These are phyloP conservation scores for Athrips mouffetella DNA, from an alignment of 2,888 invertebrate genomes.

Conservation along the genomic window DNA sequence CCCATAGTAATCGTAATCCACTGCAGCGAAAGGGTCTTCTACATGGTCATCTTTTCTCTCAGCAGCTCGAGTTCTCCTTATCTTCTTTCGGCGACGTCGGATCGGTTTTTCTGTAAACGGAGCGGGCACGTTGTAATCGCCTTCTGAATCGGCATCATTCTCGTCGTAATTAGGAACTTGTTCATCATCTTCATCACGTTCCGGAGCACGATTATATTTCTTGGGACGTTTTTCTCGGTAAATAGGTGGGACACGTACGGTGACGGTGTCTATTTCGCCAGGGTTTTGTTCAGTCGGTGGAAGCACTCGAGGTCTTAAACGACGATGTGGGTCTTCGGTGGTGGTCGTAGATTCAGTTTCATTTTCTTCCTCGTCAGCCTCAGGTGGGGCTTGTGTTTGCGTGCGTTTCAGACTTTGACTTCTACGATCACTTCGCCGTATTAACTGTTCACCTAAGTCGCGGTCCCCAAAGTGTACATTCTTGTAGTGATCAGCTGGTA, in stretches of 20 bases:
- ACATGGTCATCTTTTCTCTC: conserved; percentile 21
- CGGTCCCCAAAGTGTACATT: conserved; percentile 69
- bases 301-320: conserved; percentile 60
- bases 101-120: conserved; percentile 46
- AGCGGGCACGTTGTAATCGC: conserved; percentile 43
- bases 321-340: conserved; percentile 62
- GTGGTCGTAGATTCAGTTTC: conserved; percentile 63
- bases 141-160: conserved; percentile 23
- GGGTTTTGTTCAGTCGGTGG: conserved; percentile 74
- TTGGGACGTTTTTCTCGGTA: conserved; percentile 65
- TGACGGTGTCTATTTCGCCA: conserved; percentile 70
- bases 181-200: conserved; percentile 36
- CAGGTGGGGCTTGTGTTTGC: conserved; percentile 35
- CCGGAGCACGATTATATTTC: conserved; percentile 57
- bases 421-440: conserved; percentile 31
- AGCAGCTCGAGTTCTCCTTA: conserved; percentile 45
- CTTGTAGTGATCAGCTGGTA: conserved; percentile 53
- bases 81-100: conserved; percentile 43
- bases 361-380: conserved; percentile 42
- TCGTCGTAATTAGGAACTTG: conserved; percentile 28
- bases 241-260: conserved; percentile 71
- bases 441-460: conserved; percentile 40
- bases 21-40: conserved; percentile 44
- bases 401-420: conserved; percentile 47
- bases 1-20: conserved; percentile 63